Base-by-base conservation (phyloP, 2,113 vertebrate genomes). In the Stomatorhinus ivindoensis region DNA sequence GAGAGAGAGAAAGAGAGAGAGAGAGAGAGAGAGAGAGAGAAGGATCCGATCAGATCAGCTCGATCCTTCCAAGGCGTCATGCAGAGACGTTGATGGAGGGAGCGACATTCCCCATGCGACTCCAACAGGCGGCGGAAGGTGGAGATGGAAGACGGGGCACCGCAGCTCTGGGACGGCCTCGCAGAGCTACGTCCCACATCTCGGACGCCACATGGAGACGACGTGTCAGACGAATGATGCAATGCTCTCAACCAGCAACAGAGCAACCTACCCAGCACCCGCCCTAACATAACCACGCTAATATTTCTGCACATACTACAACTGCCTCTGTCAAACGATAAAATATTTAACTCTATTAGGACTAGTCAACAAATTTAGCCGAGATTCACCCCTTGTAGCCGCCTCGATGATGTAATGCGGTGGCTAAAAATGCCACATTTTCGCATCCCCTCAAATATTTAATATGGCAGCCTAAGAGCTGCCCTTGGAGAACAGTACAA, bases 11-110 rank as follows among this genome's bases (percentile, higher is more conserved):
- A n/a, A n/a, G n/a, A n/a, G n/a, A n/a, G 21, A 10, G 47, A 48
- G 47, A 48, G 11, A 48, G 51, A 19, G 24, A 24, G 9, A 19
- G 61, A 88, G 82, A 51, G 88, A 69, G 61, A 69, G 61, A 69
- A 69, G 61, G 61, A 69, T 69, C 61, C 10, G 3, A 88, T 65
- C 35, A 85, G 82, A 61, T 44, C 35, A 6, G 24, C 31, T 24
- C 5, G 39, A 93, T 88, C 89, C 47, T 88, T 80, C 55, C 9
- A 39, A 47, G 58, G 44, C 11, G 4, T 7, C 82, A 89, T 89
- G 89, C 89, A 86, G 89, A 86, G 27, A 50, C 24, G 19, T 21
- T 46, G 58, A 27, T 80, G 53, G 19, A 50, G 53, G 58, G 55
- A 48, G 31, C 15, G 19, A 10, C 80, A 47, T 31, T 84, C 53